phyloP scores from a whole-genome alignment of 2,113 vertebrate species.

The Parus major region DNA sequence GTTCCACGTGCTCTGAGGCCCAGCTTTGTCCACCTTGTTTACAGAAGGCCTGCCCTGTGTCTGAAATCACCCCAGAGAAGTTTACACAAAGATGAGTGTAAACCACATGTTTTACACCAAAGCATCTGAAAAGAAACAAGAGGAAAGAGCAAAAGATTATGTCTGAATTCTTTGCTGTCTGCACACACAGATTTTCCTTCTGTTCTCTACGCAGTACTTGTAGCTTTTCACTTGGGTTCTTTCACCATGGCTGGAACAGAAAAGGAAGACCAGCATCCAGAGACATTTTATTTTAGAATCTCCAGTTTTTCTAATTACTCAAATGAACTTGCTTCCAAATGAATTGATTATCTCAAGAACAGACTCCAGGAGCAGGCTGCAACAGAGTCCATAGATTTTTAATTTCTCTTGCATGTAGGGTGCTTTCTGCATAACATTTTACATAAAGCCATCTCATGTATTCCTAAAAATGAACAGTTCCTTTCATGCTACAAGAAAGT shows the following conservation, averaged over 20 bases:
- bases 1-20: background rate
- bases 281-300: background rate
- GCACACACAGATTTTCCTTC: background rate
- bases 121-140: constrained; percentile 39
- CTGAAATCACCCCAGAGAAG: background rate
- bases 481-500: background rate
- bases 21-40: constrained; percentile 42
- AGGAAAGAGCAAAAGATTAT: background rate
- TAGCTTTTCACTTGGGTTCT: background rate
- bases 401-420: background rate
- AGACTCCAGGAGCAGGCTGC: background rate
- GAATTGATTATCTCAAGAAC: background rate
- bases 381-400: background rate
- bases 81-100: constrained; percentile 57
- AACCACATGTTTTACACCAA: constrained; percentile 36
- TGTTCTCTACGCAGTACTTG: background rate
- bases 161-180: constrained; percentile 54
- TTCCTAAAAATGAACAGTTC: background rate
- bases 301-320: background rate
- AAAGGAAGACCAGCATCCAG: background rate
- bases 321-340: background rate
- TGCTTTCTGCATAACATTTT: background rate
- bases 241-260: background rate
- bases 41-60: constrained; percentile 2
- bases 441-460: background rate